Evolutionary conservation across 2,888 invertebrate species (phyloP).

Genomic region (Ommatoiulus sabulosus): DNA sequence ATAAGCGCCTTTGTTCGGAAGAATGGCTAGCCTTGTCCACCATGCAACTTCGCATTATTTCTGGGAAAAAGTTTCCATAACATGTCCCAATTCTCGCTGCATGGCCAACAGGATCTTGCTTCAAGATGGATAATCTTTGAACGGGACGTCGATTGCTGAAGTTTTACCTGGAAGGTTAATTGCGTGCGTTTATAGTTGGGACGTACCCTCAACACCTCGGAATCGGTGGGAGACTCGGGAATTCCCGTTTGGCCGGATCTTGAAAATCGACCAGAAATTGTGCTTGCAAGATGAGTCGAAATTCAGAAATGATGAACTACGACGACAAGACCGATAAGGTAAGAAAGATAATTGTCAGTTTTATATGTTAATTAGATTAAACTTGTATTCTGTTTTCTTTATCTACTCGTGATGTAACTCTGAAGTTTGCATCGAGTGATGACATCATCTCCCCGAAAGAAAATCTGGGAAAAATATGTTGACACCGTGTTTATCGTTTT

Average conservation of each 20-base stretch:
- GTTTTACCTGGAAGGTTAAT: not conserved
- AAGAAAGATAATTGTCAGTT: not conserved
- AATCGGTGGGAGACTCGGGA: not conserved
- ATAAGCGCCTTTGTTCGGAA: not conserved
- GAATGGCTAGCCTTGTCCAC: not conserved
- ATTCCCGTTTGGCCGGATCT: not conserved
- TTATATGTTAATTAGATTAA: not conserved
- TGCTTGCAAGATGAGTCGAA: not conserved
- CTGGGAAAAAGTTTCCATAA: not conserved
- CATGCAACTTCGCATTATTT: not conserved
- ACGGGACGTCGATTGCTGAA: not conserved
- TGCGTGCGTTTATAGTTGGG: not conserved
- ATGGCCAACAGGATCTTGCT: not conserved
- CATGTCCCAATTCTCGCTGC: not conserved
- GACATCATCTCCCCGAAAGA: no score
- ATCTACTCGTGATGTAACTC: no score
- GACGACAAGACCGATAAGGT: slow-evolving; percentile 2
- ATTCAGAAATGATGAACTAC: not conserved
- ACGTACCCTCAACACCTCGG: no score
- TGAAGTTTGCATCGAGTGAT: no score
- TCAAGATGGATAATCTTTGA: not conserved
- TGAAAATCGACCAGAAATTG: not conserved
- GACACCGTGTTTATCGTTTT: no score
- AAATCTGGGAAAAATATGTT: no score
- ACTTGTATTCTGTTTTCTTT: no score